A percentile compares a stretch with the other conserved stretches of the same genome.
Evolutionary conservation across 2,113 vertebrate species (phyloP).

Genomic region (Hydrolagus affinis): DNA sequence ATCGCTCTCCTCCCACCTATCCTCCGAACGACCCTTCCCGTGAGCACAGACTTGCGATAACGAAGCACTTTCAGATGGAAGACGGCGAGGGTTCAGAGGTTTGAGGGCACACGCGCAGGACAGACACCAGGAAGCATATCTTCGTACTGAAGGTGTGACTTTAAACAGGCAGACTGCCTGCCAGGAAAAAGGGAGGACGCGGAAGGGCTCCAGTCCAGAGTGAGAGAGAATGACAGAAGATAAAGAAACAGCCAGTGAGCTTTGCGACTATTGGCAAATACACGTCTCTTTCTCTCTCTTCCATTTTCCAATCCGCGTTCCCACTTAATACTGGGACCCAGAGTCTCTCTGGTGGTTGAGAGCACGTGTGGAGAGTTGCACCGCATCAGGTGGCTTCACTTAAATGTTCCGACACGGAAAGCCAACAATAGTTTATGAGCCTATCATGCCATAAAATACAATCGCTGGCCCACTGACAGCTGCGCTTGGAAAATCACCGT

Average conservation of each 20-base stretch:
- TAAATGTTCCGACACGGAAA: constrained; percentile 31
- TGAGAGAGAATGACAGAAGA: no score
- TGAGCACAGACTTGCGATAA: neutral
- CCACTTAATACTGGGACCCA: no score
- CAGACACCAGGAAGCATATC: no score
- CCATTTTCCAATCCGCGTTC: neutral
- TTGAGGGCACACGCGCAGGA: no score
- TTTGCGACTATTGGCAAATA: neutral
- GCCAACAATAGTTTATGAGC: constrained; percentile 34
- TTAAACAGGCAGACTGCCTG: no score
- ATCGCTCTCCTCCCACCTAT: no score
- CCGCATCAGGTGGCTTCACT: constrained; percentile 5
- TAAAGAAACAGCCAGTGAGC: neutral
- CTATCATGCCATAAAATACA: constrained; percentile 38
- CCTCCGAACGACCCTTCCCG: neutral
- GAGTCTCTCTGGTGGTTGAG: neutral
- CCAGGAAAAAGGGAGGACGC: no score
- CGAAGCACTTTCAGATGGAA: neutral
- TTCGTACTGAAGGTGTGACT: no score
- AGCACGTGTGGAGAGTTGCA: neutral
- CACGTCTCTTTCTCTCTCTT: no score
- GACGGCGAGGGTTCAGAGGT: no score
- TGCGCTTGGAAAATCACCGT: constrained; percentile 43
- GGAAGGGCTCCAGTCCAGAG: no score
- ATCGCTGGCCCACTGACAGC: constrained; percentile 41